Conservation (phyloP, 2,113 vertebrate genomes). For the Archilochus colubris region DNA sequence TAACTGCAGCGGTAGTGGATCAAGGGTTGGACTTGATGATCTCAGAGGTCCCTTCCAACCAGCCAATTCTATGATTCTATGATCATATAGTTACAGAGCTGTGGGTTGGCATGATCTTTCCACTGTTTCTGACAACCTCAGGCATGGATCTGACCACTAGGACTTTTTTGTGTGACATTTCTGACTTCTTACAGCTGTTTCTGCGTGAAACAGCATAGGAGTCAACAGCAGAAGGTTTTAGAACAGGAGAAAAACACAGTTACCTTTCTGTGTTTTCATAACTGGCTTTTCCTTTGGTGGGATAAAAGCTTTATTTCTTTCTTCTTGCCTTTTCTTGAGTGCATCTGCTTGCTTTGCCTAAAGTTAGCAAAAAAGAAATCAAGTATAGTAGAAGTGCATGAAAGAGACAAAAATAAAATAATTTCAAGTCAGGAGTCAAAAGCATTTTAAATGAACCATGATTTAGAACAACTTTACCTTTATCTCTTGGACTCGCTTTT, state of each 20-base stretch:
- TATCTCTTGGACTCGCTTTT: constrained; percentile 87
- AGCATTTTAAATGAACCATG: neutral
- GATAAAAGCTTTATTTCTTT: constrained; percentile 94
- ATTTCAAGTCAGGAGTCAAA: neutral
- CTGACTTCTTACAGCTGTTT: neutral
- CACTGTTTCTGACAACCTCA: neutral
- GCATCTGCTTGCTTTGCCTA: constrained; percentile 92
- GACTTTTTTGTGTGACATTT: neutral
- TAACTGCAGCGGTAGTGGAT: no score
- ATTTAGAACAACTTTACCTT: constrained; percentile 80
- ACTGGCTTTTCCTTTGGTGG: constrained; percentile 92
- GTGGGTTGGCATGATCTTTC: neutral
- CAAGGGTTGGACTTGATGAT: no score
- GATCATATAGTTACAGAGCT: neutral
- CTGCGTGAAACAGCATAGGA: neutral
- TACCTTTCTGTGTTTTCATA: constrained; percentile 85
- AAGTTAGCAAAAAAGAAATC: neutral
- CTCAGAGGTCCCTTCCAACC: no score
- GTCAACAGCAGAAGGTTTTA: neutral
- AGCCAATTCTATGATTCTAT: neutral
- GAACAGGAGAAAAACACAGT: neutral
- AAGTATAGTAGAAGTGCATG: neutral
- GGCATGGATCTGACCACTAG: neutral
- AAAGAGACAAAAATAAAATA: neutral
- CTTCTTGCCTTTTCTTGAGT: constrained; percentile 86